Evolutionary conservation across 2,888 invertebrate genomes (phyloP).

Genomic region (Bugulina stolonifera): DNA sequence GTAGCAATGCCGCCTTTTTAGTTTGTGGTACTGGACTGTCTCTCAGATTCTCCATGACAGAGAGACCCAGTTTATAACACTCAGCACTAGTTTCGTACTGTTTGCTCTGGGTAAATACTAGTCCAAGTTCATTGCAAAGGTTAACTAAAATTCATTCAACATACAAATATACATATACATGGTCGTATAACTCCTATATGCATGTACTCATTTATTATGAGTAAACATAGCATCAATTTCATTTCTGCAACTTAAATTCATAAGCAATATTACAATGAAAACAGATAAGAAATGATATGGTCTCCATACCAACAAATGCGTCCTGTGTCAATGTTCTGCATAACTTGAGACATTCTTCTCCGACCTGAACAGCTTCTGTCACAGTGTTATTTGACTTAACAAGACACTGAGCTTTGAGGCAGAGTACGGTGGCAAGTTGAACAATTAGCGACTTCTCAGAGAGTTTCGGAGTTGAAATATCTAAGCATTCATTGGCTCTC

Average conservation of each 20-base stretch:
- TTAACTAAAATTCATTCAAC: conserved; percentile 34
- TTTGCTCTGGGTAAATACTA: conserved; percentile 39
- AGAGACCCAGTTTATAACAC: conserved; percentile 41
- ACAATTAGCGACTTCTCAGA: neutral
- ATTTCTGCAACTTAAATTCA: too few species aligned
- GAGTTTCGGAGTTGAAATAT: neutral
- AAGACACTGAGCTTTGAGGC: neutral
- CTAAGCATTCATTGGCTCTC: neutral
- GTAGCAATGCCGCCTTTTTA: conserved; percentile 39
- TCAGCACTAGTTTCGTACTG: conserved; percentile 36
- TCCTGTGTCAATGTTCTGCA: neutral
- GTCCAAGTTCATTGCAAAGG: conserved; percentile 41
- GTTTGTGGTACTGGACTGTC: conserved; percentile 28
- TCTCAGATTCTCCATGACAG: conserved; percentile 30
- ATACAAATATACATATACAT: too few species aligned
- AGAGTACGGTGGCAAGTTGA: neutral
- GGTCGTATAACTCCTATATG: too few species aligned
- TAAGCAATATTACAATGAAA: too few species aligned
- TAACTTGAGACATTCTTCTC: conserved; percentile 1
- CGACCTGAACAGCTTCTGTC: neutral
- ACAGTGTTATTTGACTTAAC: neutral
- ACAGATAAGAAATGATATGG: too few species aligned
- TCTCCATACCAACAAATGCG: conserved; percentile 19
- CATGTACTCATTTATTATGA: too few species aligned
- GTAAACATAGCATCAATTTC: too few species aligned